Evolutionary conservation across 2,113 vertebrate genomes (phyloP), one percentile per base, ranked within the genome.

Genomic region (Aphyosemion australe): DNA sequence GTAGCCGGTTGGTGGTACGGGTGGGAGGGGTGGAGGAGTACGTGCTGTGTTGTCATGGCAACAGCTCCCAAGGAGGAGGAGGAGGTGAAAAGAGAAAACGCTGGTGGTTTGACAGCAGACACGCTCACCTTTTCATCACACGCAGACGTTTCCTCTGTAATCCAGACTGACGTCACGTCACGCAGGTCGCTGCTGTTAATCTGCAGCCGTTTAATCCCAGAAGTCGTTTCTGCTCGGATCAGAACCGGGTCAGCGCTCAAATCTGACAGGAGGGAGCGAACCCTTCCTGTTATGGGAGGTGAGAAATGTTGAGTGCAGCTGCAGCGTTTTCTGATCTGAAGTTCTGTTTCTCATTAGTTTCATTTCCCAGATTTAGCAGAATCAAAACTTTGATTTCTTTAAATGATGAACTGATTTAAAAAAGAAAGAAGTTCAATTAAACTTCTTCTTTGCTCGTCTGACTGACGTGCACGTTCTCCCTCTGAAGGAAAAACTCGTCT

Each of bases 1-100:
- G 47, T 32, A 80, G 74, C 68, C 46, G 72, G 48, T 53, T 49
- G 72, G 48, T 53, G 41, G 19, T 20, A 6, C 2, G 41, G 12
- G 34, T 37, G 41, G 62, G 52, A 45, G 53, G 43, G 42, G 3
- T 15, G 50, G 12, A 43, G 37, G 50, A 37, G 42, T 47, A 58
- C 56, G 72, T 64, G 72, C 67, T 50, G 37, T 3, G 77, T 80
- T 70, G 85, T 85, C 80, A 85, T 82, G 67, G 80, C 65, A 89
- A 89, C 85, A 78, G n/a, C n/a, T n/a, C n/a, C n/a, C n/a, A n/a
- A n/a, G n/a, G n/a, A n/a, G 77, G 3, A 45, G 20, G 14, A 76
- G 52, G 59, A 42, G 47, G 64, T 61, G 66, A 67, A 70, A 62
- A 58, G 60, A 66, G 51, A 65, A 32, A 43, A 55, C 20, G 65